Percentiles rank a stretch among this genome's conserved stretches.
Evolutionary conservation across 1,140 invertebrate species (phyloP).

Genomic region (Rhizoglyphus robini): DNA sequence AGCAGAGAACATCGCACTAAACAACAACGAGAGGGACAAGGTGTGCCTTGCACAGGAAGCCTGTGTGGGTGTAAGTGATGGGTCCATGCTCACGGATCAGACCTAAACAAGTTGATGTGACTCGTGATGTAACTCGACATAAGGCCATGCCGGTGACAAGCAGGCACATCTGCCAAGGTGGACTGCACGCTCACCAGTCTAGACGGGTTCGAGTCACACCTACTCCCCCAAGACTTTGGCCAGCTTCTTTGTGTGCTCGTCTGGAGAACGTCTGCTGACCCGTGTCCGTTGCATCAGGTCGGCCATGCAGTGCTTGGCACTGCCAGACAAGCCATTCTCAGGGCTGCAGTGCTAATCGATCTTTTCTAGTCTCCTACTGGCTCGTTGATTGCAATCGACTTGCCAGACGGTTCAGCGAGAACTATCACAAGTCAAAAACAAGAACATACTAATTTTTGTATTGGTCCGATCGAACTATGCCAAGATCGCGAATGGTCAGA

Average conservation of each 20-base stretch:
- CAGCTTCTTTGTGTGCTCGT: neutral
- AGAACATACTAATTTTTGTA: neutral
- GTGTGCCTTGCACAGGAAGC: slow-evolving; percentile 2
- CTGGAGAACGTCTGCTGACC: neutral
- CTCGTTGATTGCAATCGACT: neutral
- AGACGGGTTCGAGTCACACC: slow-evolving; percentile 12
- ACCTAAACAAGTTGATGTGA: neutral
- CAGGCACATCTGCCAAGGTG: slow-evolving; percentile 9
- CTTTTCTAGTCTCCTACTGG: neutral
- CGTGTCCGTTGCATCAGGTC: slow-evolving; percentile 2
- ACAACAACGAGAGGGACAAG: neutral
- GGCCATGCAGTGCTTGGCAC: neutral
- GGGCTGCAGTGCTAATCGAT: neutral
- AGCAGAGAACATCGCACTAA: neutral
- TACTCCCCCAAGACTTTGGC: neutral
- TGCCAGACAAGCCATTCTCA: neutral
- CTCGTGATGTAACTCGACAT: neutral
- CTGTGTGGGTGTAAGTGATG: neutral
- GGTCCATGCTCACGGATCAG: neutral
- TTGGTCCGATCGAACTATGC: neutral
- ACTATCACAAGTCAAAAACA: neutral
- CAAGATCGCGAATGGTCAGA: neutral
- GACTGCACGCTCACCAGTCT: neutral
- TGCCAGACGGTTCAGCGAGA: neutral
- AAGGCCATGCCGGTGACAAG: neutral